phyloP scores from a whole-genome alignment of 1,140 invertebrate genomes.

The Drosophila albomicans region DNA sequence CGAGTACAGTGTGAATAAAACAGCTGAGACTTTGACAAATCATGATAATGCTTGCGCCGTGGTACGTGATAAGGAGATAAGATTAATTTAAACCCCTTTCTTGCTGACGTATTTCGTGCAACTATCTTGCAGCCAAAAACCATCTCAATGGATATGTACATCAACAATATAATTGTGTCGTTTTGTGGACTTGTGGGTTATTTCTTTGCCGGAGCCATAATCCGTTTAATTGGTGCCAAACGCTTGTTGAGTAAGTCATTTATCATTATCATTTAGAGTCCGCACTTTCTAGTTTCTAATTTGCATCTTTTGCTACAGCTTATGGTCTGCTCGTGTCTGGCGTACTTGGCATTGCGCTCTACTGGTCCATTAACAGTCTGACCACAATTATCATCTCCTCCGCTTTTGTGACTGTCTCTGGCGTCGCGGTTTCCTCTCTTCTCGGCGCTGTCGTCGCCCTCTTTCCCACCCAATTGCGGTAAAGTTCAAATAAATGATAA shows the following conservation, averaged over 20 bases:
- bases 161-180: conserved; percentile 86
- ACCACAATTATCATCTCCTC: conserved; percentile 71
- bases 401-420: conserved; percentile 67
- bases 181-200: conserved; percentile 86
- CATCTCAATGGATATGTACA: conserved; percentile 86
- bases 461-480: conserved; percentile 81
- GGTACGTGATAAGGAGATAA: conserved; percentile 35
- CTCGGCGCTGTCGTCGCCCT: conserved; percentile 72
- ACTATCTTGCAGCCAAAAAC: conserved; percentile 50
- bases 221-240: conserved; percentile 85
- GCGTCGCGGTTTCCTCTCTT: conserved; percentile 73
- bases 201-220: conserved; percentile 84
- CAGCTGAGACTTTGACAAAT: conserved; percentile 58
- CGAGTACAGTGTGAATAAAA: conserved; percentile 76
- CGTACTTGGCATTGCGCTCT: conserved; percentile 80
- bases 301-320: conserved; percentile 44
- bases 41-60: conserved; percentile 53
- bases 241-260: conserved; percentile 79
- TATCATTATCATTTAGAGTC: neutral
- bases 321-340: conserved; percentile 83
- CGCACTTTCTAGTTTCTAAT: neutral
- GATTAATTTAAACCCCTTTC: no score
- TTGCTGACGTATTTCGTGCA: neutral
- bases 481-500: neutral
- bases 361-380: conserved; percentile 85